phyloP scores from a whole-genome alignment of 1,140 invertebrate genomes.

The Heliconius hewitsoni region DNA sequence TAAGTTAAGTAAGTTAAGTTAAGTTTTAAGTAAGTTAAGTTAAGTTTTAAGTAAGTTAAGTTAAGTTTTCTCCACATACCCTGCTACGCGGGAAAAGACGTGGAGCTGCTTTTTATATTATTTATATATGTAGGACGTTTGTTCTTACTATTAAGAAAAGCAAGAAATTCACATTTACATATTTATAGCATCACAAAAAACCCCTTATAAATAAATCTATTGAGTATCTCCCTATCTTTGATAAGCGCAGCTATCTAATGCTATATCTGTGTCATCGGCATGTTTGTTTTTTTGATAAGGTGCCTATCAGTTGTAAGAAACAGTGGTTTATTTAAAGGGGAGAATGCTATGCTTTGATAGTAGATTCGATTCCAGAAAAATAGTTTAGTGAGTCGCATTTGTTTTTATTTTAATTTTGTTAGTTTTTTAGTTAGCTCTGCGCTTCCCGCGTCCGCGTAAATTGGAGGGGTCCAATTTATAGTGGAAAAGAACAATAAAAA shows the following conservation, averaged over 20 bases:
- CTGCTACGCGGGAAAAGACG: too few species aligned
- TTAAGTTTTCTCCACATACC: too few species aligned
- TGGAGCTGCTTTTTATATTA: too few species aligned
- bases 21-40: too few species aligned
- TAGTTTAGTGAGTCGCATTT: neutral
- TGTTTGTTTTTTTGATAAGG: constrained; percentile 2
- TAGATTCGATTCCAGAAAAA: neutral
- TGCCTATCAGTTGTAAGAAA: neutral
- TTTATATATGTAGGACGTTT: too few species aligned
- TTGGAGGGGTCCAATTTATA: too few species aligned
- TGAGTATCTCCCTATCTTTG: constrained; percentile 1
- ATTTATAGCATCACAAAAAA: neutral
- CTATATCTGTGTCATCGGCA: constrained; percentile 8
- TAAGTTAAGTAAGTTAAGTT: too few species aligned
- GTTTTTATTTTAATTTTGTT: neutral
- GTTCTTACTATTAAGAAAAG: too few species aligned
- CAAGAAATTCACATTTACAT: neutral
- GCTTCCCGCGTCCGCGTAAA: neutral
- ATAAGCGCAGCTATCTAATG: constrained; percentile 5
- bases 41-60: too few species aligned
- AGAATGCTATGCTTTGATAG: neutral
- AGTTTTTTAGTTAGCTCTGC: neutral
- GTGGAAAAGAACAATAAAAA: too few species aligned
- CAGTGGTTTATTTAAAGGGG: neutral
- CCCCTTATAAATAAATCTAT: constrained; percentile 7